phyloP scores from a whole-genome alignment of 2,888 invertebrate genomes.

The Patella depressa region DNA sequence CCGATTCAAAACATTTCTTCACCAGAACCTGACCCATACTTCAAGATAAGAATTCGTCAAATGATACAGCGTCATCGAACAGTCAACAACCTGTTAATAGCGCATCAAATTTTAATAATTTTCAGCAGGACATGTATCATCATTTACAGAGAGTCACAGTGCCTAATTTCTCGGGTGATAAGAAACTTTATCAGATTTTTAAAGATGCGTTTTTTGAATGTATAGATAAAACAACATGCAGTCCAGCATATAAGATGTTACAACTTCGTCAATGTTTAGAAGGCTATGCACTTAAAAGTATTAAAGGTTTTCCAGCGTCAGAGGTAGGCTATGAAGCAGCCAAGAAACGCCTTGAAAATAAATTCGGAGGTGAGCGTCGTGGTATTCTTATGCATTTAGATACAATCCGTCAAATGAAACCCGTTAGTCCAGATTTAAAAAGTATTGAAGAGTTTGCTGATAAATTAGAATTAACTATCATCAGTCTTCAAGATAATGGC shows the following conservation, averaged over 20 bases:
- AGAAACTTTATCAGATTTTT: background rate
- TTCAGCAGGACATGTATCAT: background rate
- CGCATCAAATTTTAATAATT: too few species aligned
- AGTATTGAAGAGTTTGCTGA: background rate
- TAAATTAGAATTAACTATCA: background rate
- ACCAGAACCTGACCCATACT: too few species aligned
- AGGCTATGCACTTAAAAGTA: background rate
- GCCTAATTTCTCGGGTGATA: background rate
- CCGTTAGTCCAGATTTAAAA: background rate
- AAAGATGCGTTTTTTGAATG: background rate
- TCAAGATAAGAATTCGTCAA: too few species aligned
- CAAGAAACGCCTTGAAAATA: too few species aligned
- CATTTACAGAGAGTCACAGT: background rate
- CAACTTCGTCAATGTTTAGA: background rate
- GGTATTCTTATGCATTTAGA: too few species aligned
- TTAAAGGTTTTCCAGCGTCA: background rate
- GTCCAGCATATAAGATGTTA: background rate
- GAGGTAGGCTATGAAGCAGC: background rate
- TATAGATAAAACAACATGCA: background rate
- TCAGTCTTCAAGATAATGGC: background rate
- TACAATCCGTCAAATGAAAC: background rate
- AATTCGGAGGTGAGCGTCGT: too few species aligned
- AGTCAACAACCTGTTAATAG: too few species aligned
- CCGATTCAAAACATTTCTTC: too few species aligned
- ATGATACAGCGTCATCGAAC: too few species aligned